Evolutionary conservation across 1,140 invertebrate species (phyloP), one percentile per base, ranked within the genome.

Genomic region (Polypedilum pembai): DNA sequence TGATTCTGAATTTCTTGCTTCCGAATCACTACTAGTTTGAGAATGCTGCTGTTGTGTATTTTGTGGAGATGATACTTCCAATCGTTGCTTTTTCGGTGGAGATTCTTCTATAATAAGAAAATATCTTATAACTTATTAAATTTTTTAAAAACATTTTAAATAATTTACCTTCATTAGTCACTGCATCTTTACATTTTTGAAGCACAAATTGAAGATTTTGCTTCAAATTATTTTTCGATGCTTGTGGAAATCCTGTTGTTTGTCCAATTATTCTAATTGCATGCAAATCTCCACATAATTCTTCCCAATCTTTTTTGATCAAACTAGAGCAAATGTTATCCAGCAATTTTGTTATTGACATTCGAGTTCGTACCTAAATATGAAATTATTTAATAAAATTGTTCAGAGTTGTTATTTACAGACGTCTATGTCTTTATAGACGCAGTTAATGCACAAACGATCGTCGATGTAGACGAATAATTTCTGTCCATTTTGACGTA

Each of bases 221-320:
- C 3, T 69, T 45, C 24, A 74, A 40, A 40, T 74, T 21, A 20
- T 65, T 40, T 40, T 41, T 69, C n/a, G 45, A 40, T 7, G 63
- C 24, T 33, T 4, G 12, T 10, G 74, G 74, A 40, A 74, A 69
- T n/a, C 65, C 65, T 17, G 21, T 18, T 24, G 79, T 77, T 73
- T 82, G 80, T 56, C 80, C 80, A 75, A 82, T 80, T 17, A 82
- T 78, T 0, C 81, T 78, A 66, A 82, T 81, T 33, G 81, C 80
- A 77, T 81, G 81, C 3, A 82, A 78, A 77, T 82, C 81, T n/a
- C 81, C 80, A 73, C 81, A 82, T 63, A 82, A 73, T 73, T 82
- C 81, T 63, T 82, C 80, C 1, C 81, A 78, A 74, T 82, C 81
- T 75, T 82, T 82, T 0, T 81, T 79, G 76, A 81, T 79, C 78